Evolutionary conservation across 2,113 vertebrate species (phyloP), one percentile per base, ranked within the genome.

Genomic region (Thermophis baileyi): DNA sequence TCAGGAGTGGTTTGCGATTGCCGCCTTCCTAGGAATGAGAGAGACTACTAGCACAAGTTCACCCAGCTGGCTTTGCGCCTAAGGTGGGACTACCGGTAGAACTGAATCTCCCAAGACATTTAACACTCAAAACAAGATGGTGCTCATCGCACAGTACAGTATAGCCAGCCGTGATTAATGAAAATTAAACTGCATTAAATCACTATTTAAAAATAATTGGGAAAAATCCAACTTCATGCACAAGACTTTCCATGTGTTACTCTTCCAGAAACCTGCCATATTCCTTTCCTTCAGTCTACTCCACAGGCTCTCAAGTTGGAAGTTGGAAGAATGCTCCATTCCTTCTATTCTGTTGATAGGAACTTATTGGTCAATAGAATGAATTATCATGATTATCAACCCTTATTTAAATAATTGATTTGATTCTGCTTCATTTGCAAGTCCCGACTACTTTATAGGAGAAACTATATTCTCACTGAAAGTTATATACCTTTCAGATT

Each of bases 341-440:
- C 14, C 40, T 49, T 22, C 40, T 20, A 9, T 85, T 85, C 46
- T 87, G 46, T 47, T 30, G 85, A 49, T 25, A 27, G 46, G 24
- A 49, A 27, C 46, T 27, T 5, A 27, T 49, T 25, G 11, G 24
- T 46, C 35, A 40, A 22, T 85, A 44, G 40, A 22, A 30, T 25
- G 11, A 25, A 14, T 44, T 49, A 24, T 22, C 20, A 7, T 55
- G 47, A 87, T 30, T 87, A 27, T 47, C 24, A 60, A 25, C 4
- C 57, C n/a, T 55, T 88, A 51, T 51, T 53, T 90, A 90, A 81
- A 90, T n/a, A 50, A 90, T 81, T 81, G 89, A 63, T 63, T n/a
- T 47, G 44, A 12, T 51, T 25, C 27, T 46, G 44, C 30, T 30
- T 46, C 3, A 50, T 90, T 18, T 50, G 8, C 20, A 49, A 50